Evolutionary conservation across 2,113 vertebrate genomes (phyloP), one percentile per base, ranked within the genome.

Genomic region (Varanus komodoensis): DNA sequence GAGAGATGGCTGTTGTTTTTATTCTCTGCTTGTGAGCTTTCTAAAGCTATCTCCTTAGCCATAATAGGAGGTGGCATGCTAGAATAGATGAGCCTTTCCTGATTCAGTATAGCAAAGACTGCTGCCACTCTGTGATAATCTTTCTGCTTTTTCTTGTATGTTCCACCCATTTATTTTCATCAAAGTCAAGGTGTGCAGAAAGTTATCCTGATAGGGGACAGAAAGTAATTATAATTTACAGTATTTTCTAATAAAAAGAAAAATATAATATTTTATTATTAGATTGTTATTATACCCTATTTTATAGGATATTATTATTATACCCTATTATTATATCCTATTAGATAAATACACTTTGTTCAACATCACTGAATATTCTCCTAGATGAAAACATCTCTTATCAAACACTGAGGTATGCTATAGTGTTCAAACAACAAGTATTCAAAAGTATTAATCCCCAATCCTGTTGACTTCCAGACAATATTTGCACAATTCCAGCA

Each of bases 401-500:
- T 29, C 25, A 50, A 32, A 48, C 48, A 50, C 29, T 84, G 0
- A 3, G 6, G 5, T 74, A 61, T n/a, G 9, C 27, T 61, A 15
- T 57, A 32, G 17, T 90, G 14, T 82, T 82, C 21, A 83, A 80
- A 44, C 8, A 71, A 21, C 52, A 25, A 52, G 52, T 54, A 79
- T 38, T 9, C 67, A 0, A 0, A 68, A 29, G 52, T 84, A 50
- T 81, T 88, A 69, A 81, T 14, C 19, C 67, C 78, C n/a, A 6
- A 2, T 79, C 3, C 14, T 90, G 3, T 91, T 94, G 93, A 54
- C 89, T 95, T 90, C 25, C 95, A 99, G 99, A 97, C 97, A 64
- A 98, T 99, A 95, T 99, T 99, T 95, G 97, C 98, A 15, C 98
- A 99, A 86, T 99, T 99, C 95, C 98, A 99, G 79, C 98, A 99